Percentiles rank a stretch among this genome's conserved stretches.
phyloP scores from a whole-genome alignment of 2,113 vertebrate genomes.

The Coptodon bakossiorum region DNA sequence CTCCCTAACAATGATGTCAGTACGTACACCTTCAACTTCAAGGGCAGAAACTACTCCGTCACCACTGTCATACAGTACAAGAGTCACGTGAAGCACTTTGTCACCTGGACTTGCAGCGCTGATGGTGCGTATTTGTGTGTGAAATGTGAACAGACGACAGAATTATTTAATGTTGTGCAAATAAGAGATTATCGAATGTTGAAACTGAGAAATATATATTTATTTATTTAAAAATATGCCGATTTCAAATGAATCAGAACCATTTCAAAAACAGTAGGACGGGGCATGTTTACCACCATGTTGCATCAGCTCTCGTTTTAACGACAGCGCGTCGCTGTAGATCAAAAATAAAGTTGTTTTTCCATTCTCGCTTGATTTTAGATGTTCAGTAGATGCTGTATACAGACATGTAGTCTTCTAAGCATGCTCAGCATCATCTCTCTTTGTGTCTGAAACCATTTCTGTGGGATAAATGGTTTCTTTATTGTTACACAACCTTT shows the following conservation, averaged over 20 bases:
- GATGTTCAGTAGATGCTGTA: neutral
- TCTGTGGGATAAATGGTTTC: neutral
- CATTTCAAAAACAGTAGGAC: neutral
- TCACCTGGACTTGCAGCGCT: slow-evolving; percentile 78
- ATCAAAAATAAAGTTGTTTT: neutral
- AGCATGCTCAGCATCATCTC: neutral
- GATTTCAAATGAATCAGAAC: neutral
- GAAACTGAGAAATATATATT: neutral
- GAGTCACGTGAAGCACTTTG: slow-evolving; percentile 76
- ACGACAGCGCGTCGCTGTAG: neutral
- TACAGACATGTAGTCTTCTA: neutral
- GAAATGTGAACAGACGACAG: neutral
- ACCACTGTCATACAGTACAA: slow-evolving; percentile 80
- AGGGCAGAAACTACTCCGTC: slow-evolving; percentile 70
- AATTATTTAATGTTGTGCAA: neutral
- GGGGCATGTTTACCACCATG: neutral
- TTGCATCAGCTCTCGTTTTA: neutral
- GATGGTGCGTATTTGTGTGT: slow-evolving; percentile 73
- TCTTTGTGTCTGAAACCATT: neutral
- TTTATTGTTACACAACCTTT: neutral
- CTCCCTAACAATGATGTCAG: slow-evolving; percentile 75
- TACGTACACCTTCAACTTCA: slow-evolving; percentile 76
- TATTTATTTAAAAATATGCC: neutral
- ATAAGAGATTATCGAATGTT: neutral
- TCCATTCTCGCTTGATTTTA: neutral